Percentiles rank a stretch among this genome's conserved stretches.
Conservation (phyloP, 37 sponge, comb jelly and placozoan species). For the Theonella swinhoei region DNA sequence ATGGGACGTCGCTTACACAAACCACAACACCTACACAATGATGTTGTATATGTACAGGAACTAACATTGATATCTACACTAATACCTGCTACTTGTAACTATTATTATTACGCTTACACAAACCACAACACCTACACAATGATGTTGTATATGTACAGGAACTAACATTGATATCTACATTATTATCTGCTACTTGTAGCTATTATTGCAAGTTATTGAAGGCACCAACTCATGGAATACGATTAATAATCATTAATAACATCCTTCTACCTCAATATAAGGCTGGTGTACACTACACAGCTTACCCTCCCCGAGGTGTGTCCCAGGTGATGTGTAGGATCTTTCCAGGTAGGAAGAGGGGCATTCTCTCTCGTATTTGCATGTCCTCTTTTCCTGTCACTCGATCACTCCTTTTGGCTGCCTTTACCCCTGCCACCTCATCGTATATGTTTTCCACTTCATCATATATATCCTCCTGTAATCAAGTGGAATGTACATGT, state of each 20-base stretch:
- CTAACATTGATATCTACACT: not conserved
- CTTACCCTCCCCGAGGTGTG: slow-evolving; percentile 6
- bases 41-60: not conserved
- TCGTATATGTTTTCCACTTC: slow-evolving; percentile 1
- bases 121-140: slow-evolving; percentile 15
- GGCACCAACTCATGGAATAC: too few species aligned
- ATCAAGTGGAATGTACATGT: too few species aligned
- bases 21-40: slow-evolving; percentile 19
- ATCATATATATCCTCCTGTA: slow-evolving; percentile 37
- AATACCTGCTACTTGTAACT: not conserved
- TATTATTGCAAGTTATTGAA: too few species aligned
- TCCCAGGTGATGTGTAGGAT: slow-evolving; percentile 55
- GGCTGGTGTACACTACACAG: too few species aligned
- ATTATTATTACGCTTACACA: not conserved
- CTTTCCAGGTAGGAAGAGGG: slow-evolving; percentile 59
- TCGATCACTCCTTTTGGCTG: slow-evolving; percentile 10
- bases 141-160: not conserved
- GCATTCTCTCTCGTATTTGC: not conserved
- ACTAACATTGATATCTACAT: not conserved
- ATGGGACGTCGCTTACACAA: not conserved
- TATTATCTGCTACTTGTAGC: not conserved
- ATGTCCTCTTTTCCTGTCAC: slow-evolving; percentile 45
- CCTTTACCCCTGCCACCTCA: not conserved
- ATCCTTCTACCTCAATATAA: too few species aligned
- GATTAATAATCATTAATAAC: too few species aligned